phyloP scores from a whole-genome alignment of 2,888 invertebrate species.

The Cephalotes varians region DNA sequence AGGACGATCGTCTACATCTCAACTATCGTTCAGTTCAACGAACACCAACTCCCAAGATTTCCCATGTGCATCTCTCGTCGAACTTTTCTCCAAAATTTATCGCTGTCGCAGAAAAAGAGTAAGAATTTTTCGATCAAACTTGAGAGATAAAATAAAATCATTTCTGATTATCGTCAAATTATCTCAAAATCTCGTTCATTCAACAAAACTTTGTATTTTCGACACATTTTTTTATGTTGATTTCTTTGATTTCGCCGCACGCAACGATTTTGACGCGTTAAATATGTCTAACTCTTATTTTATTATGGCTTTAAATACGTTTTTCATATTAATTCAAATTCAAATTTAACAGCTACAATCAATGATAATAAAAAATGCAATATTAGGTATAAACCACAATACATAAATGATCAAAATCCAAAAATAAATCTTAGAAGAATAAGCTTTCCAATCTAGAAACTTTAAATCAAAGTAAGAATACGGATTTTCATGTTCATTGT shows the following conservation, averaged over 20 bases:
- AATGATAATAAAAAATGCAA: neutral
- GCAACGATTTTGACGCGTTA: neutral
- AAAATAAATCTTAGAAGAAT: neutral
- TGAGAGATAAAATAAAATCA: neutral
- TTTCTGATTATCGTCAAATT: neutral
- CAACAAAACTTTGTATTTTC: neutral
- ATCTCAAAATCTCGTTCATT: neutral
- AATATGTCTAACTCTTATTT: constrained; percentile 6
- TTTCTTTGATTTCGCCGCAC: neutral
- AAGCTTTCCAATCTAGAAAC: neutral
- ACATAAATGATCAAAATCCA: neutral
- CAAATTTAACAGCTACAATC: neutral
- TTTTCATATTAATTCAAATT: neutral
- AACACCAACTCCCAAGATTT: constrained; percentile 11
- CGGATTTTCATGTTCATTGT: neutral
- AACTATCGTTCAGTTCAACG: constrained; percentile 12
- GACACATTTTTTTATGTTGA: neutral
- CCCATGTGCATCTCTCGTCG: neutral
- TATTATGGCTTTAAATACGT: neutral
- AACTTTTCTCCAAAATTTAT: constrained; percentile 21
- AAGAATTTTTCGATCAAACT: neutral
- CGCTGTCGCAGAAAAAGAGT: neutral
- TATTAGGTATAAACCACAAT: neutral
- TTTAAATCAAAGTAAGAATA: neutral
- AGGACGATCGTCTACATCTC: constrained; percentile 10